Base-by-base conservation (phyloP, 2,888 invertebrate genomes). In the Chrysotoxum bicinctum region DNA sequence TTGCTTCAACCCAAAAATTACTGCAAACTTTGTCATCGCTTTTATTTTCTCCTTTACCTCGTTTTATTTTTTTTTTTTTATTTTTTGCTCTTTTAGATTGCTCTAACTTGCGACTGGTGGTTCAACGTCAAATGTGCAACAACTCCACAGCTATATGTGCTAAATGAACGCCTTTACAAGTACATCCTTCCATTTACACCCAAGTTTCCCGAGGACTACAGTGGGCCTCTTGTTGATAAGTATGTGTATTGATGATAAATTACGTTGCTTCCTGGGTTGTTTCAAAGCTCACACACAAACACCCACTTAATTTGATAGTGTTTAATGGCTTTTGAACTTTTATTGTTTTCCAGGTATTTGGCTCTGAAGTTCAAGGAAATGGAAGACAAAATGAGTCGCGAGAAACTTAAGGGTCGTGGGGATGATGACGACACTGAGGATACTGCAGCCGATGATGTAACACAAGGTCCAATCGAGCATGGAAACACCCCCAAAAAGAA, bases 101-200 rank as follows among this genome's bases (percentile, higher is more conserved):
- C 95, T 0, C 92, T 97, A 52, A 97, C 97, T 0, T 97, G 97
- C 89, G 97, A 97, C 91, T 97, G 97, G 97, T 97, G 97, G 97
- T 97, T 96, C 92, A 97, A 97, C 90, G 97, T 97, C 0, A 95
- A 96, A 89, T 97, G 97, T 90, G 94, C 96, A 30, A 94, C 96
- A 14, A 97, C 97, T 0, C 93, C 96, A 0, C 97, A 97, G 90
- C 93, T 97, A 0, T 97, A 97, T 91, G 97, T 97, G 3, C 93
- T 97, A 5, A 97, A 97, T 89, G 97, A 97, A 91, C 94, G 97
- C 84, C 94, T 97, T 3, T 97, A 97, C 92, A 97, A 97, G 90
- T 97, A 96, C 89, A 97, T 97, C 86, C 91, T 97, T 87, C 97
- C 97, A 4, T 94, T 96, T 88, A 95, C 95, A 88, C 97, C 97